Base-by-base conservation (phyloP, 2,113 vertebrate genomes). In the Mixornis gularis region DNA sequence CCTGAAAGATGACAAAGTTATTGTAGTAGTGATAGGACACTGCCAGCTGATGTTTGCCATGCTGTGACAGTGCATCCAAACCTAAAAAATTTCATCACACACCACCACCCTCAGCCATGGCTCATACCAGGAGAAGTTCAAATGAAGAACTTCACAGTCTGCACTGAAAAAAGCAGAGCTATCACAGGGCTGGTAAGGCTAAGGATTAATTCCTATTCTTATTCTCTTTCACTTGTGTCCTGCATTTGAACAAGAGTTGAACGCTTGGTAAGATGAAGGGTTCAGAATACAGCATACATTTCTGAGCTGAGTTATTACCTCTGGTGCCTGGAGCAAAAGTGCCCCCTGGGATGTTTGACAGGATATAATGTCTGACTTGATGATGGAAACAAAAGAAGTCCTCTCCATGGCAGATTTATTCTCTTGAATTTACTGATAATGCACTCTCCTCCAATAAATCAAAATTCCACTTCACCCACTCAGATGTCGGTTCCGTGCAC, bases 321-420 rank as follows among this genome's bases (percentile, higher is more conserved):
- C 83, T 70, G 66, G 68, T 85, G 78, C 84, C 66, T 79, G 79
- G 43, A 93, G 89, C 51, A 94, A 92, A 93, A 91, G 59, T 7
- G 2, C 7, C 89, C 51, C 84, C 64, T 87, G 94, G 94, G 91
- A 87, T 85, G 44, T 87, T 70, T 94, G 66, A 94, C 95, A 96
- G 59, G 36, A 71, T 89, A 89, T 87, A 91, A 73, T 77, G 81
- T 85, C 87, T 95, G 92, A 85, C 63, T 82, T 91, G 74, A 76
- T 89, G 90, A 93, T 79, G 80, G 58, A 96, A 95, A 93, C 87
- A 94, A 92, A 95, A 89, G 86, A 95, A 94, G 81, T 66, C 89
- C 78, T 85, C 78, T 89, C 71, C 25, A 36, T 80, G 91, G 68
- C 91, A 95, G 92, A 92, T 92, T 95, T 96, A 96, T 68, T 93